Percentiles rank a stretch among this genome's conserved stretches.
Conservation (phyloP, 1,140 invertebrate genomes). For the Tigriopus japonicus region DNA sequence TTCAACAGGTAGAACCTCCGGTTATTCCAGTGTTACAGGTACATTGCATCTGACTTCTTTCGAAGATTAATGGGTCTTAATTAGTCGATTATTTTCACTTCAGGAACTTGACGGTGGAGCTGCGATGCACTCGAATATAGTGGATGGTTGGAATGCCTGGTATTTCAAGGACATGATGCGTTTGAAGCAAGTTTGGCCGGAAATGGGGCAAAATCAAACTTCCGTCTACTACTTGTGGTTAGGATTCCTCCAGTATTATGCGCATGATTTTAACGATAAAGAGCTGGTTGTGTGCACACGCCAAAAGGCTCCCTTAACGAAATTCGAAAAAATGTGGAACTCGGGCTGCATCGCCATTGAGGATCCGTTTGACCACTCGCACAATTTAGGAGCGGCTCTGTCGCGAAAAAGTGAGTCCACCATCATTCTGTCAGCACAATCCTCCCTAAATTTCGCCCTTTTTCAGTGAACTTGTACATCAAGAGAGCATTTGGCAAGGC, state of each 20-base stretch:
- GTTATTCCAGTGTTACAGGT: constrained; percentile 42
- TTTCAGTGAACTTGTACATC: constrained; percentile 37
- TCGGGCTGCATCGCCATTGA: constrained; percentile 36
- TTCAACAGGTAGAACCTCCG: constrained; percentile 36
- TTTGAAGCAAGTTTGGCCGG: constrained; percentile 5
- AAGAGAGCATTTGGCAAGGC: constrained; percentile 31
- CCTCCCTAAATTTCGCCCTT: constrained; percentile 13
- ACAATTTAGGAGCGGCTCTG: constrained; percentile 38
- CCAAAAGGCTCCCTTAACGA: constrained; percentile 27
- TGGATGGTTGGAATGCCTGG: constrained; percentile 34
- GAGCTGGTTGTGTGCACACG: constrained; percentile 35
- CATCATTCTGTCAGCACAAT: not conserved
- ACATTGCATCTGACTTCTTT: constrained; percentile 2
- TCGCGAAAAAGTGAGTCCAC: constrained; percentile 37
- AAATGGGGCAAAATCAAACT: constrained; percentile 22
- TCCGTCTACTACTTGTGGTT: constrained; percentile 28
- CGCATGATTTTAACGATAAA: constrained; percentile 31
- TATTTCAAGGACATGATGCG: constrained; percentile 25
- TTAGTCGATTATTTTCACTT: not conserved
- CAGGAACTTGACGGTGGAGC: not conserved
- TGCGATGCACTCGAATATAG: constrained; percentile 15
- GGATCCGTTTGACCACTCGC: constrained; percentile 40
- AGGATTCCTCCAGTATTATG: constrained; percentile 26
- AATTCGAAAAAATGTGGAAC: constrained; percentile 39
- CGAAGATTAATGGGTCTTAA: constrained; percentile 2